These are phyloP conservation scores for Peromyscus eremicus DNA, from an alignment of 2,797 vertebrate genomes.

Conservation along the genomic window DNA sequence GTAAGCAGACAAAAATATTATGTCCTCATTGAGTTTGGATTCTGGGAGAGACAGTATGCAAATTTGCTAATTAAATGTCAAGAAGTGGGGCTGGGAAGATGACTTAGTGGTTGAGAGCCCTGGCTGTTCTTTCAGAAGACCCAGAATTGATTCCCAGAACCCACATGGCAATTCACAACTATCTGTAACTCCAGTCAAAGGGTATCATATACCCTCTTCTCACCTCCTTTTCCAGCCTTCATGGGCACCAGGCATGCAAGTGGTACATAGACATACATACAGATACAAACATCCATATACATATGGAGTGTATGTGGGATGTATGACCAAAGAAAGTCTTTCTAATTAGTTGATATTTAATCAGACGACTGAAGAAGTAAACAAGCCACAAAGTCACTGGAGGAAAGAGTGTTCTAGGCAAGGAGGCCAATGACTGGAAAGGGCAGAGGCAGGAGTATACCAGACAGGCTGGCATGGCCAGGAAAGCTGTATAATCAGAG, in stretches of 20 bases:
- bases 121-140: neutral
- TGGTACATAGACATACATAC: neutral
- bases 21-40: neutral
- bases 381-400: neutral
- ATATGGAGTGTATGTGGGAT: neutral
- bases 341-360: neutral
- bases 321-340: neutral
- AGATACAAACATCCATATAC: neutral
- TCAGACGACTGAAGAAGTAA: neutral
- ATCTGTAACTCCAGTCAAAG: neutral
- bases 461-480: neutral
- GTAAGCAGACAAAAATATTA: constrained; percentile 5
- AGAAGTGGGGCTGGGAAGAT: neutral
- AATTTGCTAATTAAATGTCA: neutral
- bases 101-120: neutral
- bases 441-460: too few species aligned
- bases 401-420: neutral
- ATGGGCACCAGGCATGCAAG: neutral
- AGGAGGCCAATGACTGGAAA: neutral
- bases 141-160: neutral
- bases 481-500: neutral
- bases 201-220: neutral
- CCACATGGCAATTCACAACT: neutral
- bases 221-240: neutral
- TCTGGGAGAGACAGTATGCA: neutral